These are phyloP conservation scores for Euplexia lucipara DNA, from an alignment of 2,888 invertebrate species.

Conservation along the genomic window DNA sequence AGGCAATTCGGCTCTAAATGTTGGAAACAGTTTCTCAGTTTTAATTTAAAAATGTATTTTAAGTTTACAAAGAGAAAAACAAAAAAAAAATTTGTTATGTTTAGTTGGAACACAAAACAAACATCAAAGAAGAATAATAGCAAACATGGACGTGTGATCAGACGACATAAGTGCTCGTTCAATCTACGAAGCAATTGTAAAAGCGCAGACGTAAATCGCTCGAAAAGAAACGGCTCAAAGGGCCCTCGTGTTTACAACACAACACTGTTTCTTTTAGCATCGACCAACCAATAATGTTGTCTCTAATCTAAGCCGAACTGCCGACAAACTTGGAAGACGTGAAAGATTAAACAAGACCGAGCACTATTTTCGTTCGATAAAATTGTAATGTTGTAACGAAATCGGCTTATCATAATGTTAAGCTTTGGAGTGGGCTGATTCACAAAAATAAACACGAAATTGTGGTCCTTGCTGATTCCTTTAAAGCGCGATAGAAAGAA, in stretches of 20 bases:
- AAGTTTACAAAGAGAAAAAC: slow-evolving; percentile 25
- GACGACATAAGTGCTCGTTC: slow-evolving; percentile 69
- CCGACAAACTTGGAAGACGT: slow-evolving; percentile 47
- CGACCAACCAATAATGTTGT: slow-evolving; percentile 52
- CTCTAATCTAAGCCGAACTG: slow-evolving; percentile 57
- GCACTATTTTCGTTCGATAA: slow-evolving; percentile 25
- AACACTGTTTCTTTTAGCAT: slow-evolving; percentile 61
- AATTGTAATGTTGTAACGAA: slow-evolving; percentile 27
- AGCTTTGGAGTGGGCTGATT: slow-evolving; percentile 6
- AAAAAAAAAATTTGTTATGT: slow-evolving; percentile 43
- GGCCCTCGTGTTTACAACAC: slow-evolving; percentile 72
- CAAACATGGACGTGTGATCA: slow-evolving; percentile 67
- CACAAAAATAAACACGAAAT: too few species aligned
- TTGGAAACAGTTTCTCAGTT: slow-evolving; percentile 21
- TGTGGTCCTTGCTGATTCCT: too few species aligned
- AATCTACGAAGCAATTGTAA: slow-evolving; percentile 73
- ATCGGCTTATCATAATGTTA: slow-evolving; percentile 19
- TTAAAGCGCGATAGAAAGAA: too few species aligned
- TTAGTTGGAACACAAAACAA: slow-evolving; percentile 62
- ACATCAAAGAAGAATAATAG: slow-evolving; percentile 69
- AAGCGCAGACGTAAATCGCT: slow-evolving; percentile 75
- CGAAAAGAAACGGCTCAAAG: slow-evolving; percentile 76
- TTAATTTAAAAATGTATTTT: slow-evolving; percentile 27
- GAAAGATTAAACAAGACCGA: slow-evolving; percentile 43
- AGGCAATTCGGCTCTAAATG: slow-evolving; percentile 3